Base-by-base conservation (phyloP, 2,113 vertebrate species). In the Gymnogyps californianus region DNA sequence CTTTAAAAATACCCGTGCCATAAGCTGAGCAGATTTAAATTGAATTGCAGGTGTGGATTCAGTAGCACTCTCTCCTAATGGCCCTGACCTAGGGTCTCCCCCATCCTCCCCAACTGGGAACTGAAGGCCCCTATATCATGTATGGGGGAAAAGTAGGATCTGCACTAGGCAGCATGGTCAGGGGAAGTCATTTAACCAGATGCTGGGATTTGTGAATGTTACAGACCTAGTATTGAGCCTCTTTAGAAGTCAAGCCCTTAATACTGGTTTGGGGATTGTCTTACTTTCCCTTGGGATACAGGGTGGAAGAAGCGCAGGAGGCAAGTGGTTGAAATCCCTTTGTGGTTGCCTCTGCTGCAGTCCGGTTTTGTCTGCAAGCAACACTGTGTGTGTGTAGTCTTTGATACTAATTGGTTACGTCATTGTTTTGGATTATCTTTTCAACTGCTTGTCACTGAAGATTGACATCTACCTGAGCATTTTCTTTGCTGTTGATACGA, bases 201-300 rank as follows among this genome's bases (percentile, higher is more conserved):
- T 31, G 7, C 22, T 90, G 69, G 25, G 29, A 24, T 51, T 69
- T 69, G 10, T 51, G 51, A 69, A 42, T 66, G 17, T 29, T 65
- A 10, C 0, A 2, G 44, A 32, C 1, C 62, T 66, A 26, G 6
- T 40, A 42, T 3, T 58, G 62, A 80, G 10, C 16, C 46, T 79
- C 9, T 51, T 49, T 24, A 42, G 59, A 77, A 47, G 29, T 49
- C 42, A 54, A 52, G 34, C n/a, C 51, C 59, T 49, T 78, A 40
- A 32, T 38, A 13, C 1, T 55, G 42, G 6, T 65, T 74, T 77
- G 54, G 32, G 25, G 11, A 3, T 54, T 49, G 64, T 69, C 6
- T 76, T 77, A 8, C 12, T 31, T 54, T 7, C 7, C 18, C 18
- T 36, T 76, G 51, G 58, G 40, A 26, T 61, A 6, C 9, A 31